Evolutionary conservation across 2,797 vertebrate genomes (phyloP).

Genomic region (Acipenser oxyrinchus): DNA sequence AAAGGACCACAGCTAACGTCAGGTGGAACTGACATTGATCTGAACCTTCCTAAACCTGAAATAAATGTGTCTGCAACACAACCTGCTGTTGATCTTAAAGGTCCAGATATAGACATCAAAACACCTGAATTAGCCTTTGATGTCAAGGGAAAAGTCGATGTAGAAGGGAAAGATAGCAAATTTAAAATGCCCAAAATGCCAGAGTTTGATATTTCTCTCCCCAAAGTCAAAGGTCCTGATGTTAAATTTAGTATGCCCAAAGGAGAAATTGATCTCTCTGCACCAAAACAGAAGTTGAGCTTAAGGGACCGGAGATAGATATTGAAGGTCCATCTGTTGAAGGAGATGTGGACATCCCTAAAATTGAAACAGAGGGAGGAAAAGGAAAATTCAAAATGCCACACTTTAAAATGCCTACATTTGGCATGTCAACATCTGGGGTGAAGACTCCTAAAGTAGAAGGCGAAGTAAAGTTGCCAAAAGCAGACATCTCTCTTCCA

Average conservation of each 20-base stretch:
- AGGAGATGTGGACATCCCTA: too few species aligned
- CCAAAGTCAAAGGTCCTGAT: too few species aligned
- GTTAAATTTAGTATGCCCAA: too few species aligned
- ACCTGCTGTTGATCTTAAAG: accelerated
- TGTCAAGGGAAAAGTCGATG: accelerated
- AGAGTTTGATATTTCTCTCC: too few species aligned
- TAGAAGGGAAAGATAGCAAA: accelerated
- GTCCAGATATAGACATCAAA: accelerated
- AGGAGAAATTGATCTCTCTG: too few species aligned
- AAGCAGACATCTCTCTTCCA: neutral
- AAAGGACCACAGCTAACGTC: neutral
- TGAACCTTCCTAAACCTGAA: neutral
- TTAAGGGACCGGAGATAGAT: too few species aligned
- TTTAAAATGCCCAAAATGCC: too few species aligned
- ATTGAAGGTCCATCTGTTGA: too few species aligned
- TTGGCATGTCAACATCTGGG: slow-evolving; percentile 21
- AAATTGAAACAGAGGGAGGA: neutral
- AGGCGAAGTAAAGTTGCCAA: neutral
- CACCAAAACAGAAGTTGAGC: too few species aligned
- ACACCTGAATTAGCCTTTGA: accelerated
- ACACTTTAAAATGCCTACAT: neutral
- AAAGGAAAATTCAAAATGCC: neutral
- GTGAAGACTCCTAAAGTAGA: slow-evolving; percentile 12
- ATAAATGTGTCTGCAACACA: neutral
- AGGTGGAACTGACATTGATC: too few species aligned